Conservation (phyloP, 2,888 invertebrate genomes). For the Aproaerema taeniolella region DNA sequence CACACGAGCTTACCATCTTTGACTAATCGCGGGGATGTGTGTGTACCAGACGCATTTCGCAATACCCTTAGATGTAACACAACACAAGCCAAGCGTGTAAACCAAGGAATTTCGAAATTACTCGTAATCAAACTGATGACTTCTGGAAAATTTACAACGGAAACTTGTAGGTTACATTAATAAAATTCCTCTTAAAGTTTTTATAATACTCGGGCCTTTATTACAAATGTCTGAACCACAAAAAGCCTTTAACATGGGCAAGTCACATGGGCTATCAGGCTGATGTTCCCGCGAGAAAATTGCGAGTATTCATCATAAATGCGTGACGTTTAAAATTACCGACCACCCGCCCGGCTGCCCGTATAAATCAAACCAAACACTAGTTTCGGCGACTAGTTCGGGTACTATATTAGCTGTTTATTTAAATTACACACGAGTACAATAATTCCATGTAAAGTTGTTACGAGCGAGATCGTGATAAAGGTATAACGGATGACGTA, state of each 20-base stretch:
- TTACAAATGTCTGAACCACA: conserved; percentile 13
- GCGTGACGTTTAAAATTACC: conserved; percentile 73
- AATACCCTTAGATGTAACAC: conserved; percentile 17
- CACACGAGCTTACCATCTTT: conserved; percentile 38
- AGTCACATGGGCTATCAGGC: conserved; percentile 49
- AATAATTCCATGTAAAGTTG: conserved; percentile 10
- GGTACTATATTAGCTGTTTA: conserved; percentile 37
- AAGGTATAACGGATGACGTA: no score
- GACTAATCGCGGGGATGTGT: conserved; percentile 31
- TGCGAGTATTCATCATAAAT: conserved; percentile 72
- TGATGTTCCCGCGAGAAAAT: conserved; percentile 63
- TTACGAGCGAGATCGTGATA: conserved; percentile 7
- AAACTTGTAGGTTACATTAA: conserved; percentile 6
- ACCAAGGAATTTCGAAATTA: conserved; percentile 18
- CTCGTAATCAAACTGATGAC: conserved; percentile 13
- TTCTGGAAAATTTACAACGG: conserved; percentile 3
- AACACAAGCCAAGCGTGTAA: conserved; percentile 18
- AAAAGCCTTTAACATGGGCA: conserved; percentile 27
- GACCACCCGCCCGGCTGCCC: conserved; percentile 46
- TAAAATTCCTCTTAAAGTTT: conserved; percentile 6
- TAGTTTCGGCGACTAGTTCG: conserved; percentile 44
- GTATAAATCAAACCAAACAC: conserved; percentile 65
- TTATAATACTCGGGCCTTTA: conserved; percentile 2
- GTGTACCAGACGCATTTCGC: conserved; percentile 21
- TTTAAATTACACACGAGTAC: conserved; percentile 23